Evolutionary conservation across 2,797 vertebrate genomes (phyloP).

Genomic region (Dallia pectoralis): DNA sequence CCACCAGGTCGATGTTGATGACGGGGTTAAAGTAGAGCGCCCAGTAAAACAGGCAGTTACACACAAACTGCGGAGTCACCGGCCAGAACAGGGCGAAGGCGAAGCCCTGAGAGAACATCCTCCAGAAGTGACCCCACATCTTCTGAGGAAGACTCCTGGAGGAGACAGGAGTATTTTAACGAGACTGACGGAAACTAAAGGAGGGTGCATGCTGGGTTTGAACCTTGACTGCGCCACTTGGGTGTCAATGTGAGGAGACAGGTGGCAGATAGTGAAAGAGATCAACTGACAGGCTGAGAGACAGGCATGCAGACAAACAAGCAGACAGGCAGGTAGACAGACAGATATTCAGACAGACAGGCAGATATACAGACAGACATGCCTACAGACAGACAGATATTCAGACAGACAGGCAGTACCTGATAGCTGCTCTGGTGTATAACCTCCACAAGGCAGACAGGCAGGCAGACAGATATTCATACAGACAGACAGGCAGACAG

Average conservation of each 20-base stretch:
- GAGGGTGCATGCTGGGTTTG: no score
- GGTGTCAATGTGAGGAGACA: no score
- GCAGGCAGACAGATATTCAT: no score
- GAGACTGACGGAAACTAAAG: no score
- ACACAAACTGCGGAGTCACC: constrained; percentile 90
- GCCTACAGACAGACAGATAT: no score
- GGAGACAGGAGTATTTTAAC: neutral
- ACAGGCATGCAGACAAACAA: neutral
- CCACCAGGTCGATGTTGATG: constrained; percentile 90
- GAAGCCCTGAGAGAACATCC: constrained; percentile 85
- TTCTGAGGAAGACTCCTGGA: constrained; percentile 79
- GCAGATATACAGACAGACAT: neutral
- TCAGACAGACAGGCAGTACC: neutral
- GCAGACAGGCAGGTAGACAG: neutral
- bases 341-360: neutral
- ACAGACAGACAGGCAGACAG: neutral
- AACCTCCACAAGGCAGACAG: no score
- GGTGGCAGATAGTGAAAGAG: no score
- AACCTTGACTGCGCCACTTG: no score
- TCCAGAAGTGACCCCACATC: constrained; percentile 89
- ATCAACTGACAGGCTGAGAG: no score
- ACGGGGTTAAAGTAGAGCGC: constrained; percentile 91
- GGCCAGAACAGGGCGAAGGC: constrained; percentile 90
- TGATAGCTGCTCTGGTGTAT: no score
- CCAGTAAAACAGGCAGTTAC: constrained; percentile 95